Base-by-base conservation (phyloP, 2,113 vertebrate species). In the Cairina moschata region DNA sequence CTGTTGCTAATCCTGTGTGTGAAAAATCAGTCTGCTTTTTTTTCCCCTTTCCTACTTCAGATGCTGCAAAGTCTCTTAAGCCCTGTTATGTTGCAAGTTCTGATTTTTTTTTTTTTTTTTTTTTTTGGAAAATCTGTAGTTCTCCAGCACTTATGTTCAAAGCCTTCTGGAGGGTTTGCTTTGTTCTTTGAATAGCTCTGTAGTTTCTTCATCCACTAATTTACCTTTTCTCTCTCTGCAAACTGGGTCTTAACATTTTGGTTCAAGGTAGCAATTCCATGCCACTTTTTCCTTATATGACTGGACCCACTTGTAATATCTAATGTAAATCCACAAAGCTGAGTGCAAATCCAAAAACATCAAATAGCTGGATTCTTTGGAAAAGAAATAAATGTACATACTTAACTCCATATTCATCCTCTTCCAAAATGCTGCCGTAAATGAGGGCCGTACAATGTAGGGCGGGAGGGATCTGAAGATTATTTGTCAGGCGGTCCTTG, bases 401-500 rank as follows among this genome's bases (percentile, higher is more conserved):
- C 78, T 68, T 78, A 17, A 20, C 28, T 80, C 6, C 9, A 10
- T 16, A 0, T 13, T 29, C 18, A 20, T 83, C 25, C 3, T 66
- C 9, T 67, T 55, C 9, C 4, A 17, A 48, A 48, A 46, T 48
- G 23, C n/a, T 56, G n/a, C 29, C n/a, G 15, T 48, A 40, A 80
- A n/a, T 18, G 28, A 72, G 22, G 66, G n/a, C 17, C 3, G 6
- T 0, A 2, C 11, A 18, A 3, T 11, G 11, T 29, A 32, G 32
- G 17, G 14, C 38, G 58, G 58, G 72, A 23, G 58, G 40, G 55
- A 48, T n/a, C 36, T 40, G 48, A 48, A 83, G 46, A 20, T 54
- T 26, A 18, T 54, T 11, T 66, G 59, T 54, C n/a, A 42, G 23
- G 42, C 11, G 4, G 13, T 72, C 13, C 29, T 86, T 76, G 8